phyloP scores from a whole-genome alignment of 2,888 invertebrate genomes.

The Aphodius granarius region DNA sequence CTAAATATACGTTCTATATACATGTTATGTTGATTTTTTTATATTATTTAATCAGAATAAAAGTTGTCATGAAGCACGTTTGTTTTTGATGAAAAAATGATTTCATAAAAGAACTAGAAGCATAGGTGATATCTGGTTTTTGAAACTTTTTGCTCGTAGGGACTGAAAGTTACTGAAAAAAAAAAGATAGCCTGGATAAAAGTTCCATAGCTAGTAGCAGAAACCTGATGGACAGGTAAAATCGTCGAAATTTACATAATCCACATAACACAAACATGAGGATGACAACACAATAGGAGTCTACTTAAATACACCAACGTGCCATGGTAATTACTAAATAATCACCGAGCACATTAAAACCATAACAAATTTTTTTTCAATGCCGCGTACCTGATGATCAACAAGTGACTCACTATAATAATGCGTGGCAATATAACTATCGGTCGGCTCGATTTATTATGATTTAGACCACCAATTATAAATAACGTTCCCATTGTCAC shows the following conservation, averaged over 20 bases:
- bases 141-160: no score
- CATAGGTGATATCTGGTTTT: no score
- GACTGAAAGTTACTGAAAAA: no score
- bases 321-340: background rate
- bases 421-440: background rate
- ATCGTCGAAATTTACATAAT: background rate
- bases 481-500: background rate
- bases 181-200: no score
- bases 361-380: background rate
- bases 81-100: no score
- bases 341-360: background rate
- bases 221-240: no score
- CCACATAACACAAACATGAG: background rate
- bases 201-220: no score
- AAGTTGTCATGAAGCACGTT: no score
- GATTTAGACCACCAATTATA: background rate
- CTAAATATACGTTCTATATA: background rate
- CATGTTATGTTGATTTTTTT: background rate
- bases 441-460: background rate
- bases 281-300: background rate
- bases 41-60: background rate
- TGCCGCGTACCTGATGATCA: background rate
- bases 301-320: background rate
- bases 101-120: no score
- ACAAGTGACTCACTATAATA: background rate